Conservation (phyloP, 2,113 vertebrate species). For the Glaucidium brasilianum region DNA sequence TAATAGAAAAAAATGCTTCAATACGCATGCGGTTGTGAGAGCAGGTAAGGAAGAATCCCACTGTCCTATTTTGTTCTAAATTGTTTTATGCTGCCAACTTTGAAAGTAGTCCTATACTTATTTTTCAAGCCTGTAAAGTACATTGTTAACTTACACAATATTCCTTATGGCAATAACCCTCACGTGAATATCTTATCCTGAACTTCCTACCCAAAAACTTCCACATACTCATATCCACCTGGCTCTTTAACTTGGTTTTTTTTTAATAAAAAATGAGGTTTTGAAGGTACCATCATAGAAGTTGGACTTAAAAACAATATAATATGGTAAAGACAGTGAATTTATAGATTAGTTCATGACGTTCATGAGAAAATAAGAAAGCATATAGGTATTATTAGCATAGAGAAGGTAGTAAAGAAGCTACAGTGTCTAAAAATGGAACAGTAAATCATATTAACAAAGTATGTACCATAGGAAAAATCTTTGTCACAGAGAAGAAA, state of each 20-base stretch:
- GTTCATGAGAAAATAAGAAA: neutral
- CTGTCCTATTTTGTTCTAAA: neutral
- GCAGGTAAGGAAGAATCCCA: neutral
- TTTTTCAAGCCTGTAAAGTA: neutral
- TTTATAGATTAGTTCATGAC: neutral
- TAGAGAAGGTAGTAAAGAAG: neutral
- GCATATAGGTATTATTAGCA: neutral
- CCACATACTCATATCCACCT: neutral
- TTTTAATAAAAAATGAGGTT: neutral
- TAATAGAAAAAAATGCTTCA: neutral
- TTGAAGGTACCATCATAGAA: neutral
- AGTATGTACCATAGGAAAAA: rapidly evolving
- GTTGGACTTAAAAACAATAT: rapidly evolving
- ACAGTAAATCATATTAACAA: neutral
- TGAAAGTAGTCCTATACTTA: rapidly evolving
- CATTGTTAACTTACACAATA: rapidly evolving
- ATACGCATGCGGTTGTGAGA: neutral
- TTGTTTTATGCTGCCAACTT: neutral
- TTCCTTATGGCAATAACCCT: neutral
- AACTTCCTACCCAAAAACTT: neutral
- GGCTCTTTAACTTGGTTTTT: neutral
- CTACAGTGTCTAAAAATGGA: neutral
- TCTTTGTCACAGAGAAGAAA: neutral
- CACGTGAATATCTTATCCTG: neutral
- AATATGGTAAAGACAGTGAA: neutral